Evolutionary conservation across 2,888 invertebrate species (phyloP), one percentile per base, ranked within the genome.

Genomic region (Petrolisthes manimaculis): DNA sequence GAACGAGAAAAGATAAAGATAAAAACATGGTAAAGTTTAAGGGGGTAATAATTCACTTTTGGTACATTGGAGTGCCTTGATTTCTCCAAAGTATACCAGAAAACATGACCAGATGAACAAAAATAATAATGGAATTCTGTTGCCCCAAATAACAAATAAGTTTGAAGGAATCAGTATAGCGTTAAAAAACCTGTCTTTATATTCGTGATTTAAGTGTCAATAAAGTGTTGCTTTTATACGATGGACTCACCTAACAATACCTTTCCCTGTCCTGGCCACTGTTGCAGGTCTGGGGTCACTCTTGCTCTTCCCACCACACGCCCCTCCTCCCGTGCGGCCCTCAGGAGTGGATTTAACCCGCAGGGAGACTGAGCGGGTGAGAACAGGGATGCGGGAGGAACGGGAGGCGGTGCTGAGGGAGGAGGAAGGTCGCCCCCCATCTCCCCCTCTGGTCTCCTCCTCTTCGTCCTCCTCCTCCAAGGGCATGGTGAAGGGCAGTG

Each of bases 331-430:
- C 9, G 18, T 24, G 24, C 24, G 56, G 6, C 37, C 24, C 12
- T 55, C 37, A 9, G 8, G 55, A 18, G 79, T 12, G 14, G 83
- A 78, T 69, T 87, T 87, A 18, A 87, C 80, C 21, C 89, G 75
- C n/a, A 89, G 81, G 71, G 89, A 89, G 79, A 75, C 69, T 5
- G 89, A 89, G 5, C 89, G 89, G 5, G 86, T 75, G 67, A 89
- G 79, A 8, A 86, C 75, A 14, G 89, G 89, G 61, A 89, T 89
- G 61, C 86, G 75, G 3, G 89, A 89, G 55, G 85, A 77, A 69
- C 83, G 81, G 9, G 89, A 89, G 74, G 83, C 83, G 14, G 83
- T 86, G 84, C 89, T 89, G 24, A 86, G 81, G 53, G 89, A 89
- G 53, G 89, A 89, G 5, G 79, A 51, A 0, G 89, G 86, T 5